Evolutionary conservation across 2,113 vertebrate genomes (phyloP).

Genomic region (Anoplopoma fimbria): DNA sequence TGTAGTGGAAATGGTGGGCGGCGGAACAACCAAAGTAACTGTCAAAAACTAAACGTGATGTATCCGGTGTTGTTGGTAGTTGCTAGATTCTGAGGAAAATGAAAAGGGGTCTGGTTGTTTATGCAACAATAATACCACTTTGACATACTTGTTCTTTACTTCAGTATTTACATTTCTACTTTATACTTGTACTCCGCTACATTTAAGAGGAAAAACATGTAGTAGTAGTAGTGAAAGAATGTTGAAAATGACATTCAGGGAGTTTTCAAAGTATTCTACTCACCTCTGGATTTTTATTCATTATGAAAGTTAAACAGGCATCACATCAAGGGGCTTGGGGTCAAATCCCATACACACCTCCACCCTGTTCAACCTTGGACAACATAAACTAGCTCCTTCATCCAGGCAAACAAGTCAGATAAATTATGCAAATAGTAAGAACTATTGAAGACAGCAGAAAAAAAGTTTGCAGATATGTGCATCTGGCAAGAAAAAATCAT

Average conservation of each 20-base stretch:
- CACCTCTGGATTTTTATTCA: background rate
- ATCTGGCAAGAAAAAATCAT: slow-evolving; percentile 1
- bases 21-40: no score
- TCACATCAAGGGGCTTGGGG: background rate
- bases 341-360: background rate
- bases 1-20: background rate
- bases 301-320: background rate
- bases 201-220: background rate
- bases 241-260: background rate
- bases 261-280: background rate
- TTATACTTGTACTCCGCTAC: background rate
- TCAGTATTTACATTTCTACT: background rate
- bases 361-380: background rate
- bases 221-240: background rate
- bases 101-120: background rate
- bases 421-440: background rate
- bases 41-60: background rate
- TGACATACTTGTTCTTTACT: background rate
- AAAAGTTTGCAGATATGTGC: slow-evolving; percentile 1
- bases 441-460: background rate
- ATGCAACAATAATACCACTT: background rate
- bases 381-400: background rate
- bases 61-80: background rate
- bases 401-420: background rate
- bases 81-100: background rate